These are phyloP conservation scores for Pterostichus niger DNA, from an alignment of 2,888 invertebrate genomes.

Conservation along the genomic window DNA sequence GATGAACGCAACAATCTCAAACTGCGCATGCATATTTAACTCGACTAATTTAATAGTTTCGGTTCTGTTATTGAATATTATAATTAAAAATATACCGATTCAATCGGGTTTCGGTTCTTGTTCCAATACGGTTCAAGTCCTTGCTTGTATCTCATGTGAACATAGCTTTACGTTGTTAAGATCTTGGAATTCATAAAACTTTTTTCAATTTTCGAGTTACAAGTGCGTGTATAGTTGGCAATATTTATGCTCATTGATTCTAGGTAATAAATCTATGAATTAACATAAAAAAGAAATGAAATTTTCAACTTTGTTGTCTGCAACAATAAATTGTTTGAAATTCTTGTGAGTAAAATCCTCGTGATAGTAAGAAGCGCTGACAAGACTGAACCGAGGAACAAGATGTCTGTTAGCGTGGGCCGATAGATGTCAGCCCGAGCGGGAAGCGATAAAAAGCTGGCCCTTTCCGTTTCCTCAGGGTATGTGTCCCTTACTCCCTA, in stretches of 20 bases:
- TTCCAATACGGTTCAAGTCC: too few relatives aligned
- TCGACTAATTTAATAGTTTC: too few relatives aligned
- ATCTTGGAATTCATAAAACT: not conserved
- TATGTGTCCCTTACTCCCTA: not conserved
- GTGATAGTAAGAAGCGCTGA: constrained; percentile 21
- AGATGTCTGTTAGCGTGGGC: constrained; percentile 51
- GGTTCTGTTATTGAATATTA: too few relatives aligned
- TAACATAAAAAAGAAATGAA: constrained; percentile 38
- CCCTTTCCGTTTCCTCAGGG: constrained; percentile 41
- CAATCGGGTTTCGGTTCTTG: too few relatives aligned
- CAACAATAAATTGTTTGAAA: constrained; percentile 37
- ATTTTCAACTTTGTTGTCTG: constrained; percentile 7
- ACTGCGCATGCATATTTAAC: too few relatives aligned
- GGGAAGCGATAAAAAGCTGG: constrained; percentile 56
- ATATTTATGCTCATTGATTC: constrained; percentile 31
- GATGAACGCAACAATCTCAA: too few relatives aligned
- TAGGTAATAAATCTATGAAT: constrained; percentile 16
- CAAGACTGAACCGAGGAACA: constrained; percentile 28
- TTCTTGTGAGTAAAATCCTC: constrained; percentile 6
- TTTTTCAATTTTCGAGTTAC: not conserved
- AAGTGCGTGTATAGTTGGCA: not conserved
- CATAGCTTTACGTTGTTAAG: too few relatives aligned
- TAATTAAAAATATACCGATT: too few relatives aligned
- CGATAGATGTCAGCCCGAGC: constrained; percentile 58
- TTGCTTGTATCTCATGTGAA: too few relatives aligned